Evolutionary conservation across 2,113 vertebrate species (phyloP), one percentile per base, ranked within the genome.

Genomic region (Pseudorasbora parva): DNA sequence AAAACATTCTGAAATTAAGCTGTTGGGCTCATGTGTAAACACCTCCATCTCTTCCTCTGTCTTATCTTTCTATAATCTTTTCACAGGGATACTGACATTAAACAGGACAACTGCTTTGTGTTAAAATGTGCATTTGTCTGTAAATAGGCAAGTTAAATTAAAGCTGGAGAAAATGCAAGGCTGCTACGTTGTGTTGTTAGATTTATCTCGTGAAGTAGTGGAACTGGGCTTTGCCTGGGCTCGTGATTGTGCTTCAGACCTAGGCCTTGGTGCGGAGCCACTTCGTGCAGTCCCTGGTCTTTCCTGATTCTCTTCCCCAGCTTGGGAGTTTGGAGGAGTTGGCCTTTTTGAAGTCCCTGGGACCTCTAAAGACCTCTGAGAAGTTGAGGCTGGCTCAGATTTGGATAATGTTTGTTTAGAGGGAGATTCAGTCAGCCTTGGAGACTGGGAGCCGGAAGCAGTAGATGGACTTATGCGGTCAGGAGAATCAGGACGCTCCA

Each of bases 121-220:
- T 62, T 78, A 78, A 15, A 64, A 30, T 60, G 33, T 59, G 74
- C 23, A 57, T 59, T 78, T 59, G 41, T 45, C 15, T 72, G 64
- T 73, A 87, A 91, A 88, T 90, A 92, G 91, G 90, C 89, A 92
- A 71, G 60, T n/a, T 88, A 90, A 87, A 91, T 41, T 37, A 78
- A 56, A 84, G 66, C 86, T 87, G 78, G 41, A 62, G 62, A 21
- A 80, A 64, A 17, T n/a, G 71, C 83, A 90, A 57, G 5, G 68
- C 88, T 94, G 95, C 94, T 97, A 97, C 93, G 95, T 96, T 92
- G 95, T 95, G 92, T 93, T 96, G 82, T 87, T 85, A 88, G 90
- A 88, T 93, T 93, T 94, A 84, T 92, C 94, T 27, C 92, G 95
- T 85, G 92, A 90, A 0, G 82, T 72, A 47, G 89, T 71, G 76